Evolutionary conservation across 2,113 vertebrate genomes (phyloP).

Genomic region (Agapornis roseicollis): DNA sequence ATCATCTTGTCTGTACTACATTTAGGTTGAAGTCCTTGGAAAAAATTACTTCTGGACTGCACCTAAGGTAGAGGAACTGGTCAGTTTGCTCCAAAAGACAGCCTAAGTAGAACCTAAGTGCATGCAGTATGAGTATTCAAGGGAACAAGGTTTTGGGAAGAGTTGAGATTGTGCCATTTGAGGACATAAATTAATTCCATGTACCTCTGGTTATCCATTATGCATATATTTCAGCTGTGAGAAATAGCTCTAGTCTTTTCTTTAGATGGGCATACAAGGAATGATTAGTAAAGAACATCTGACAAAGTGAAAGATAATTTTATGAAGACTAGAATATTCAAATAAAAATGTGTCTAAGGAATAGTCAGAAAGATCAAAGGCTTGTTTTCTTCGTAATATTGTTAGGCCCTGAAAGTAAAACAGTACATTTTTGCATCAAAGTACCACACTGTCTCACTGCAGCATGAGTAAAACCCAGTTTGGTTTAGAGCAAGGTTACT

Average conservation of each 20-base stretch:
- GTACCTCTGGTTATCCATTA: not conserved
- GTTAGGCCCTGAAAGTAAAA: not conserved
- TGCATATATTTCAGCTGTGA: not conserved
- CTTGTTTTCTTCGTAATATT: constrained; percentile 24
- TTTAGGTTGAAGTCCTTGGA: not conserved
- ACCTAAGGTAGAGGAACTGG: not conserved
- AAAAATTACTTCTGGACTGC: not conserved
- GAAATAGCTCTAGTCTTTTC: not conserved
- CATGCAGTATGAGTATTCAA: not conserved
- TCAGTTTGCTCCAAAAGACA: not conserved
- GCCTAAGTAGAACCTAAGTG: not conserved
- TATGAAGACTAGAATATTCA: not conserved
- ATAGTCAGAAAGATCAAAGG: constrained; percentile 22
- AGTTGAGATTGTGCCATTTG: not conserved
- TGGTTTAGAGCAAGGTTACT: not conserved
- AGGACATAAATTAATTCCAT: not conserved
- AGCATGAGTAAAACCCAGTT: not conserved
- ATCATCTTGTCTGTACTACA: not conserved
- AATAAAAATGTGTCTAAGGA: not conserved
- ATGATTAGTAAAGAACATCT: not conserved
- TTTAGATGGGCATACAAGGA: not conserved
- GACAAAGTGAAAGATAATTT: not conserved
- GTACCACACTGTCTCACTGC: not conserved
- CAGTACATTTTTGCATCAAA: constrained; percentile 14
- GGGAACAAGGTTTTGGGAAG: not conserved